These are phyloP conservation scores for Phrynocephalus guinanensis DNA, from an alignment of 2,797 vertebrate genomes.

Conservation along the genomic window DNA sequence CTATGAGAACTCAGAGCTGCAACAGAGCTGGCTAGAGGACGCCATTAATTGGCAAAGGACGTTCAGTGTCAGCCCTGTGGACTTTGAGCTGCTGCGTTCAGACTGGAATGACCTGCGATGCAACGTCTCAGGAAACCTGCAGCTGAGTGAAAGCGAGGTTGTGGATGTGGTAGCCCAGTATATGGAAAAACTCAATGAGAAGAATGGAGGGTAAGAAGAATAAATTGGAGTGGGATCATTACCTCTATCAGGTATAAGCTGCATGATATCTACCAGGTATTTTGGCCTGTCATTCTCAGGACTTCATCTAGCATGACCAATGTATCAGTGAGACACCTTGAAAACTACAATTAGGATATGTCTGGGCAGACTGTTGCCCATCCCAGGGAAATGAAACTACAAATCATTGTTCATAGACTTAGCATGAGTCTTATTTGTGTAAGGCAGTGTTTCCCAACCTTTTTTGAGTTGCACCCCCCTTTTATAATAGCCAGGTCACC, in stretches of 20 bases:
- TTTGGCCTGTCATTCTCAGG: background rate
- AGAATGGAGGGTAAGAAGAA: slow-evolving; percentile 86
- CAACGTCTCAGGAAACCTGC: slow-evolving; percentile 96
- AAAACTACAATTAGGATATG: too few relatives aligned
- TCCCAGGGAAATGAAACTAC: too few relatives aligned
- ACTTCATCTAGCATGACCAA: too few relatives aligned
- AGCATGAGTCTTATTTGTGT: background rate
- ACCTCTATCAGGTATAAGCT: background rate
- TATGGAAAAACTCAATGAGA: slow-evolving; percentile 96
- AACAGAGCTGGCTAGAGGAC: slow-evolving; percentile 92
- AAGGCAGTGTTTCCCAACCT: background rate
- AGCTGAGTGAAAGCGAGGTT: slow-evolving; percentile 93
- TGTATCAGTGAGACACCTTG: too few relatives aligned
- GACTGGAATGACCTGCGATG: slow-evolving; percentile 99
- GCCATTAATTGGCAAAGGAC: slow-evolving; percentile 98
- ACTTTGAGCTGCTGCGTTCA: slow-evolving; percentile 95
- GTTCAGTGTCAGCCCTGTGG: slow-evolving; percentile 93
- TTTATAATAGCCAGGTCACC: too few relatives aligned
- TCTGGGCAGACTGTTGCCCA: too few relatives aligned
- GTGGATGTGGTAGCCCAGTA: slow-evolving; percentile 95
- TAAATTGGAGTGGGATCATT: accelerated
- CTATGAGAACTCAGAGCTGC: slow-evolving; percentile 85
- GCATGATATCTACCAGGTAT: background rate
- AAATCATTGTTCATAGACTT: background rate
- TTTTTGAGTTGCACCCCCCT: too few relatives aligned